Evolutionary conservation across 1,140 invertebrate genomes (phyloP).

Genomic region (Sesamia nonagrioides): DNA sequence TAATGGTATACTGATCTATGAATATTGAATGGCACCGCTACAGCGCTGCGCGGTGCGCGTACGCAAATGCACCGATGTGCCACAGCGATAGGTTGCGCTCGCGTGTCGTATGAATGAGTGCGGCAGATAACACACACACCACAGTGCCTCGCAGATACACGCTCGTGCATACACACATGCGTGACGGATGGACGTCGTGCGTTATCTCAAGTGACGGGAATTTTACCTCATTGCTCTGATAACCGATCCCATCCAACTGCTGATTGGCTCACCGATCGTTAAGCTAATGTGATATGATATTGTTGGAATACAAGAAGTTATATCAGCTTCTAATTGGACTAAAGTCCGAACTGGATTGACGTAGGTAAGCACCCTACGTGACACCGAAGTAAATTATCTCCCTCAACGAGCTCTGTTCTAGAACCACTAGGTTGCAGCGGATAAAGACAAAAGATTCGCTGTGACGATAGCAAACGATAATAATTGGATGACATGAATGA

Average conservation of each 20-base stretch:
- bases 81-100: slow-evolving; percentile 26
- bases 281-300: slow-evolving; percentile 6
- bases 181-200: not conserved
- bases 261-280: slow-evolving; percentile 20
- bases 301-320: slow-evolving; percentile 14
- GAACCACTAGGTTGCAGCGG: not conserved
- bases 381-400: not conserved
- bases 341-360: slow-evolving; percentile 23
- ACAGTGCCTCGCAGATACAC: not conserved
- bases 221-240: slow-evolving; percentile 51
- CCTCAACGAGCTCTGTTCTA: not conserved
- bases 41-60: slow-evolving; percentile 28
- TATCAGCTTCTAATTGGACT: slow-evolving; percentile 6
- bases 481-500: slow-evolving; percentile 23
- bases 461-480: not conserved
- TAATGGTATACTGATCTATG: slow-evolving; percentile 7
- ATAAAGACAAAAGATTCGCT: not conserved
- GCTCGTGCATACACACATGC: slow-evolving; percentile 21
- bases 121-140: slow-evolving; percentile 46
- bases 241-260: slow-evolving; percentile 16
- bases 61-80: slow-evolving; percentile 40
- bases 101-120: slow-evolving; percentile 41
- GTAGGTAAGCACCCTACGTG: not conserved
- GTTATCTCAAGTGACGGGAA: slow-evolving; percentile 49
- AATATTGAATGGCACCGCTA: slow-evolving; percentile 15